Conservation (phyloP, 2,797 vertebrate species). For the Pseudomugil gertrudae region DNA sequence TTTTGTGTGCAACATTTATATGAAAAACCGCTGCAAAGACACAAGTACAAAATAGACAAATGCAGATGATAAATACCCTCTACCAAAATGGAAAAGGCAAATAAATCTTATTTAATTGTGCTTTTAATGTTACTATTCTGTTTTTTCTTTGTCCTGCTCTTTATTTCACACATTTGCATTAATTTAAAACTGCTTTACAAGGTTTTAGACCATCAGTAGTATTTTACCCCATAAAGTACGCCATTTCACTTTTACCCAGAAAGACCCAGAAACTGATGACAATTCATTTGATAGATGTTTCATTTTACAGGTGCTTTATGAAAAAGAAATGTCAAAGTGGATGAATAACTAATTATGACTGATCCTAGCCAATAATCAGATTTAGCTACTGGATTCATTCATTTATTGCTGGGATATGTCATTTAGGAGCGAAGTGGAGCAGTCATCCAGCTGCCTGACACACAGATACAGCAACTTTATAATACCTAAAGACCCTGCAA, state of each 20-base stretch:
- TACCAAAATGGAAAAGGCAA: neutral
- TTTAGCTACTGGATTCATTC: neutral
- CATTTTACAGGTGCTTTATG: neutral
- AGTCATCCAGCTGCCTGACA: neutral
- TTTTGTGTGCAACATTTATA: constrained; percentile 36
- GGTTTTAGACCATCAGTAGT: neutral
- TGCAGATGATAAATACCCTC: constrained; percentile 4
- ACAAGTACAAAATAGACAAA: constrained; percentile 2
- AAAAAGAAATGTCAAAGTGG: neutral
- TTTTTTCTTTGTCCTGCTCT: neutral
- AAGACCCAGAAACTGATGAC: too few species aligned
- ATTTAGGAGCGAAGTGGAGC: neutral
- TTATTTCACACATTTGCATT: neutral
- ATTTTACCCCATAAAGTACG: neutral
- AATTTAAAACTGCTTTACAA: neutral
- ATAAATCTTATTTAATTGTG: neutral
- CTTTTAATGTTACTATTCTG: neutral
- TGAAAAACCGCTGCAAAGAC: constrained; percentile 31
- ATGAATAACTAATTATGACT: constrained; percentile 3
- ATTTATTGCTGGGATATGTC: neutral
- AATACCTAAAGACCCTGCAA: neutral
- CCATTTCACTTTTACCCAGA: too few species aligned
- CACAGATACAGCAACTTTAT: neutral
- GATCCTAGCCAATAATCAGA: neutral
- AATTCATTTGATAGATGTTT: too few species aligned